Conservation (phyloP, 2,113 vertebrate species). For the Oryctolagus cuniculus region mOryCun1.1 NC_091434.1:155950501-155951000, state of each 20-base stretch:
- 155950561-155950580: background rate
- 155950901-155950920: background rate
- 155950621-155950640: background rate
- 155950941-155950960: no score
- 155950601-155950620: background rate
- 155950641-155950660: background rate
- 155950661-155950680: background rate
- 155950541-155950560: no score
- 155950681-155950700: background rate
- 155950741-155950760: background rate
- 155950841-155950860: background rate
- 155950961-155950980: no score
- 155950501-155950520: no score
- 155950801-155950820: background rate
- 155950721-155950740: background rate
- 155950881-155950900: background rate
- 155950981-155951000: no score
- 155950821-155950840: background rate
- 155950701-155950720: background rate
- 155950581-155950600: background rate
- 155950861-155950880: background rate
- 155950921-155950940: background rate
- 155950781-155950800: background rate
- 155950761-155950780: background rate
- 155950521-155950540: no score